Conservation (phyloP, 1,140 invertebrate genomes). For the Sogatella furcifera region DNA sequence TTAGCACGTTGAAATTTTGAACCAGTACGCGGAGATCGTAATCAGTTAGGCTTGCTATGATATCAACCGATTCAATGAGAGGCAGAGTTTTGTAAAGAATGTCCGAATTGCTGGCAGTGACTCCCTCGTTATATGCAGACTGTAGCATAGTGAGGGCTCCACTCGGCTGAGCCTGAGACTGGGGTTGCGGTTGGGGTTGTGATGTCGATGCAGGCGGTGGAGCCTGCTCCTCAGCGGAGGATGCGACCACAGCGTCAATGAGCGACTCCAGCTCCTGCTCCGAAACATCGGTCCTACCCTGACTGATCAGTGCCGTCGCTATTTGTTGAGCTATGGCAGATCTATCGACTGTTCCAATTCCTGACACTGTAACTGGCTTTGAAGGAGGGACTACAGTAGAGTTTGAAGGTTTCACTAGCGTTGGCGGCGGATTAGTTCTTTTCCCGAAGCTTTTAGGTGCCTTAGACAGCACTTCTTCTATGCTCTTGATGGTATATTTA, state of each 20-base stretch:
- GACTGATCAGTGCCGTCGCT: constrained; percentile 57
- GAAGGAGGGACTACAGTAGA: constrained; percentile 11
- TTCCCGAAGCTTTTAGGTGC: constrained; percentile 17
- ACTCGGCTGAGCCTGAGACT: constrained; percentile 7
- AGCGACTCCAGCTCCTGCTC: constrained; percentile 62
- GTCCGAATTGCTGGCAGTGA: not conserved
- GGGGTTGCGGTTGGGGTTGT: constrained; percentile 5
- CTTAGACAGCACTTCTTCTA: constrained; percentile 22
- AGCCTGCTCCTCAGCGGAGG: constrained; percentile 41
- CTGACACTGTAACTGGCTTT: constrained; percentile 46
- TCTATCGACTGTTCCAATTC: constrained; percentile 55
- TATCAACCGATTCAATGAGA: not conserved
- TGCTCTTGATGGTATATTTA: constrained; percentile 37
- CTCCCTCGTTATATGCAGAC: constrained; percentile 9
- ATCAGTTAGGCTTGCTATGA: not conserved
- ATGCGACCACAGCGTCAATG: constrained; percentile 60
- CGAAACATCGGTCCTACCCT: constrained; percentile 65
- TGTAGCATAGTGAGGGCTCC: constrained; percentile 9
- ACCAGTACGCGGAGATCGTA: not conserved
- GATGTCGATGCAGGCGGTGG: constrained; percentile 25
- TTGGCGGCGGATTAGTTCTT: not conserved
- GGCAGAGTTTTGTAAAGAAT: no score
- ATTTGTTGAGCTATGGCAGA: constrained; percentile 64
- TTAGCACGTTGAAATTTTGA: constrained; percentile 3
- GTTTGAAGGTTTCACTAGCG: not conserved